Conservation (phyloP, 2,797 vertebrate genomes). For the Coilia nasus region DNA sequence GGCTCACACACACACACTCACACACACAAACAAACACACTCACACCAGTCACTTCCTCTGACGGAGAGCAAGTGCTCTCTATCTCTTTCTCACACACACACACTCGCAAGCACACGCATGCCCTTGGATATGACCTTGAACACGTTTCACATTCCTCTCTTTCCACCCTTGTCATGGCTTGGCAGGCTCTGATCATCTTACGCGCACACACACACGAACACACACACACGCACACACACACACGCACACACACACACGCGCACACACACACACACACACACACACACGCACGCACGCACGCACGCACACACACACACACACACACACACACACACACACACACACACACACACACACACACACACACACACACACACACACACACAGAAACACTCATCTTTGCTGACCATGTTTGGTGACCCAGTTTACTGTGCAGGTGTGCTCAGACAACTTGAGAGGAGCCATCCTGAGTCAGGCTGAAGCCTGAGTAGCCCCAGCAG, state of each 20-base stretch:
- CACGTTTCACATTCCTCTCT: constrained; percentile 12
- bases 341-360: neutral
- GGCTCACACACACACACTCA: neutral
- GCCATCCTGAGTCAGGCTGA: neutral
- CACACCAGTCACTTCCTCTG: constrained; percentile 63
- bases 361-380: neutral
- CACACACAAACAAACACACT: neutral
- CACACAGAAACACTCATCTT: neutral
- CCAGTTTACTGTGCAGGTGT: constrained; percentile 7
- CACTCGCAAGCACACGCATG: neutral
- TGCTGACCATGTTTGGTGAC: constrained; percentile 4
- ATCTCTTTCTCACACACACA: neutral
- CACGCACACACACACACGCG: neutral
- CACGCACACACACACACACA: constrained; percentile 6
- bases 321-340: constrained; percentile 14
- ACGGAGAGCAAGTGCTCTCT: constrained; percentile 53
- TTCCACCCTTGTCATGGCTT: constrained; percentile 6
- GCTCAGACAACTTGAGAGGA: neutral
- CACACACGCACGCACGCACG: neutral
- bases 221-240: constrained; percentile 17
- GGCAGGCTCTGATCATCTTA: constrained; percentile 10
- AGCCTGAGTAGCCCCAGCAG: no score
- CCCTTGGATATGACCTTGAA: constrained; percentile 13
- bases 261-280: constrained; percentile 3
- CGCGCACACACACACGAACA: constrained; percentile 5